Percentiles rank a stretch among this genome's conserved stretches.
Evolutionary conservation across 2,888 invertebrate genomes (phyloP).

Genomic region (Dicyrtoma fusca): DNA sequence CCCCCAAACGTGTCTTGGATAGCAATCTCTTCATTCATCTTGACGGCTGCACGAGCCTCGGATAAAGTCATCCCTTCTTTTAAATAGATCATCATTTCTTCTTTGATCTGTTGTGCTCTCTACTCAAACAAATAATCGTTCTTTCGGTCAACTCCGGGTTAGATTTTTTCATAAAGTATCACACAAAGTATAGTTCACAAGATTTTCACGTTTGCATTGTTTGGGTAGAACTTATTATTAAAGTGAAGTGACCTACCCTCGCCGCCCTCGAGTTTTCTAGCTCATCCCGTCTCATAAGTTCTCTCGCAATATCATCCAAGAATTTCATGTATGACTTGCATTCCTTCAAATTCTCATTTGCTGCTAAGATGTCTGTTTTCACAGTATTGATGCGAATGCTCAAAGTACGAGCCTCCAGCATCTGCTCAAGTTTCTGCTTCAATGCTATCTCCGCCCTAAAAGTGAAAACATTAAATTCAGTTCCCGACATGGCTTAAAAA

Average conservation of each 20-base stretch:
- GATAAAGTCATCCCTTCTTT: constrained; percentile 73
- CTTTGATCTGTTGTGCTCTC: constrained; percentile 55
- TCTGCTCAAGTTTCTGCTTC: constrained; percentile 49
- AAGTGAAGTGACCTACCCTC: constrained; percentile 37
- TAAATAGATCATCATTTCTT: constrained; percentile 52
- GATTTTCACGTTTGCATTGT: too few relatives aligned
- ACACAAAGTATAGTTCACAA: too few relatives aligned
- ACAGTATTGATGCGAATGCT: constrained; percentile 51
- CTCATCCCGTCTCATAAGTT: constrained; percentile 53
- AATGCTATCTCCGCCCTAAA: constrained; percentile 49
- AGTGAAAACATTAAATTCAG: too few relatives aligned
- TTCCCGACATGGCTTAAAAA: too few relatives aligned
- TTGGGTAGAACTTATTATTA: too few relatives aligned
- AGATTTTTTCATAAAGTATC: not conserved
- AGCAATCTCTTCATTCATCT: constrained; percentile 29
- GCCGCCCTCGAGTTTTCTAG: constrained; percentile 49
- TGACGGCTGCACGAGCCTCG: constrained; percentile 65
- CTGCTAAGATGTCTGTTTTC: constrained; percentile 53
- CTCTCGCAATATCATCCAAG: constrained; percentile 50
- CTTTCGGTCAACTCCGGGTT: not conserved
- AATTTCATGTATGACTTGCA: constrained; percentile 54
- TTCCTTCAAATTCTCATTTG: constrained; percentile 52
- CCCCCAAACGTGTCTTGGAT: constrained; percentile 17
- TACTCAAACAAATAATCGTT: constrained; percentile 10
- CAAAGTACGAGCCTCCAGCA: constrained; percentile 45